Conservation (phyloP, 2,888 invertebrate species). For the Copidosoma aretas region DNA sequence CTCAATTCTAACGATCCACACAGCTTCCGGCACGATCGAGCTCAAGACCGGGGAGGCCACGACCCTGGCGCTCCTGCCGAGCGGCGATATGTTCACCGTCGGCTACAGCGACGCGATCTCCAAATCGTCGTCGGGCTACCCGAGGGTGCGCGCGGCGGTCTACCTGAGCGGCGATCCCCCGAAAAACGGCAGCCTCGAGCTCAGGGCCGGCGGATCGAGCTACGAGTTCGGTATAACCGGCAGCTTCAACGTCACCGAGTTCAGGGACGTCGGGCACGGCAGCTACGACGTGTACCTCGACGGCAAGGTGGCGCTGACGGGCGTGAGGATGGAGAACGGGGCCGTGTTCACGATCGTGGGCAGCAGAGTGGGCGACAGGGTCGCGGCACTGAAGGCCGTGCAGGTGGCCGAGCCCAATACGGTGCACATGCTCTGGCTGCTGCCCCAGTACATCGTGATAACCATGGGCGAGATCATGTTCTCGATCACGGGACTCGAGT, state of each 20-base stretch:
- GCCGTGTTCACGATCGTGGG: conserved; percentile 72
- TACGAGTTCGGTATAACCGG: conserved; percentile 9
- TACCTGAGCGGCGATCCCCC: not conserved
- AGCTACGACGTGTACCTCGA: conserved; percentile 61
- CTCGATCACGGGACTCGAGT: conserved; percentile 93
- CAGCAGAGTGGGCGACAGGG: conserved; percentile 54
- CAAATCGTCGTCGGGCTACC: conserved; percentile 55
- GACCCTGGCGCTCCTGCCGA: not conserved
- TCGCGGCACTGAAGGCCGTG: conserved; percentile 50
- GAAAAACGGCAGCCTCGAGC: conserved; percentile 11
- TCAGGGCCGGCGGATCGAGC: not conserved
- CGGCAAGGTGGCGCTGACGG: conserved; percentile 53
- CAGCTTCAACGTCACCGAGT: not conserved
- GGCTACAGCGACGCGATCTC: conserved; percentile 31
- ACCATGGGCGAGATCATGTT: conserved; percentile 96
- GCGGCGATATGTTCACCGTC: not conserved
- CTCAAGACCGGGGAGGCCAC: conserved; percentile 1
- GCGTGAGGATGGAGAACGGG: conserved; percentile 58
- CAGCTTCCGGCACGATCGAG: not conserved
- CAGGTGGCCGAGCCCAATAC: conserved; percentile 74
- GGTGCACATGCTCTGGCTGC: conserved; percentile 81
- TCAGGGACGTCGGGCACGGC: conserved; percentile 58
- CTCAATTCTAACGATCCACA: no score
- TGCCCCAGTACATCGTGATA: conserved; percentile 92
- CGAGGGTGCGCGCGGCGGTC: conserved; percentile 56